Evolutionary conservation across 2,888 invertebrate species (phyloP).

Genomic region (Brachypterus glaber): DNA sequence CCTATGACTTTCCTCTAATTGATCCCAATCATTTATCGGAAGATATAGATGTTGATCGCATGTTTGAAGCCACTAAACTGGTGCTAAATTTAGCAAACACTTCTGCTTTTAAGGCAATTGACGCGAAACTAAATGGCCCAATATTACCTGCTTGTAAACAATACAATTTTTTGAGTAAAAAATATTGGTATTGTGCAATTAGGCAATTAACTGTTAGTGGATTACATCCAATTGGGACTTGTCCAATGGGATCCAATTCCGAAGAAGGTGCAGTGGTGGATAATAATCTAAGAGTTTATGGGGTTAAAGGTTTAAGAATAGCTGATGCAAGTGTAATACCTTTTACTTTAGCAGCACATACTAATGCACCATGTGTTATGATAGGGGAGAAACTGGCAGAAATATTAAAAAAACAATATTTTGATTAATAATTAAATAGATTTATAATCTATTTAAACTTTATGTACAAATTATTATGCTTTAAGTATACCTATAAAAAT

Average conservation of each 20-base stretch:
- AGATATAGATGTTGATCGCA: conserved; percentile 39
- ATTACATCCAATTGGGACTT: conserved; percentile 21
- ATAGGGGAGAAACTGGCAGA: conserved; percentile 61
- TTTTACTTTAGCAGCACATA: conserved; percentile 52
- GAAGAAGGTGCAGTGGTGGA: conserved; percentile 40
- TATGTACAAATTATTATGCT: too few species aligned
- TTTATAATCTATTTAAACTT: too few species aligned
- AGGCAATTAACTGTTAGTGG: conserved; percentile 11
- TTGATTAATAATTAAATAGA: too few species aligned
- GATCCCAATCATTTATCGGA: conserved; percentile 4
- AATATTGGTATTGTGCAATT: conserved; percentile 16
- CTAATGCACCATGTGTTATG: conserved; percentile 57
- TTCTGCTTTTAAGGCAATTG: conserved; percentile 21
- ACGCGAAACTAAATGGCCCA: conserved; percentile 4
- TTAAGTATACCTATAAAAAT: too few species aligned
- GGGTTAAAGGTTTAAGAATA: conserved; percentile 48
- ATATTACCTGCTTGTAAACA: conserved; percentile 12
- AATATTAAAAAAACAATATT: conserved; percentile 45
- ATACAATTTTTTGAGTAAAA: conserved; percentile 12
- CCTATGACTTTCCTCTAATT: conserved; percentile 22
- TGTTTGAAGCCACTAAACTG: conserved; percentile 44
- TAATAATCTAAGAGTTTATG: conserved; percentile 51
- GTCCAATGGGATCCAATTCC: conserved; percentile 1
- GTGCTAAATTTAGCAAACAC: conserved; percentile 40
- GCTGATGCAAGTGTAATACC: conserved; percentile 59